Evolutionary conservation across 37 sponge, comb jelly and placozoan species (phyloP), one percentile per base, ranked within the genome.

Genomic region (Eunapius fragilis): DNA sequence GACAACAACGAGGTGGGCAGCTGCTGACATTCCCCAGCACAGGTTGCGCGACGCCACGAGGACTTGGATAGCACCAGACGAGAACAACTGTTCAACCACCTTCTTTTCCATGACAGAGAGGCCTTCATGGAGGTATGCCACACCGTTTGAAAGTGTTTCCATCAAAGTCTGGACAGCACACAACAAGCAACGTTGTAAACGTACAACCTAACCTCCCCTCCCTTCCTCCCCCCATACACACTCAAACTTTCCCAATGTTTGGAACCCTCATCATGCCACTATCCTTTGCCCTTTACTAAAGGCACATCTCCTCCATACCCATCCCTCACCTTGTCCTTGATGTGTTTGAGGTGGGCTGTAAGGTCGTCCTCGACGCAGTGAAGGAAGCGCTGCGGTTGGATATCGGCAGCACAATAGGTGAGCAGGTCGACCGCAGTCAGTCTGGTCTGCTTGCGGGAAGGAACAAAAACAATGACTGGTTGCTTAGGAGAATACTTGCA

Each of bases 121-220:
- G 6, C 99, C 99, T 82, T 99, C 99, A 67, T 99, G 99, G 10
- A 94, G 85, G 78, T 99, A 99, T 27, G 89, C 99, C 25, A 99
- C 95, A 14, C 99, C 99, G 79, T 93, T 92, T 67, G 79, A 74
- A 50, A 97, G 77, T 24, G 96, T 95, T 89, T 99, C 98, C 23
- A 87, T 80, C 41, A 99, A 93, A 31, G 99, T 99, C 95, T 96
- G 70, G 30, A 34, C 45, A 76, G n/a, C 41, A 48, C 58, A 58
- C 41, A 41, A 9, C 6, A 17, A 58, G 14, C 14, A 58, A n/a
- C n/a, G n/a, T n/a, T 58, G 58, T 58, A 58, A 58, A 58, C 7
- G 6, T 58, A 58, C 7, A 4, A 4, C 58, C 14, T 17, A 58
- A 58, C 58, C 17, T 58, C 58, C 58, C 14, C 4, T 45, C 9